A percentile compares a stretch with the other conserved stretches of the same genome.
phyloP scores from a whole-genome alignment of 2,888 invertebrate genomes.

The Dasypogon diadema region DNA sequence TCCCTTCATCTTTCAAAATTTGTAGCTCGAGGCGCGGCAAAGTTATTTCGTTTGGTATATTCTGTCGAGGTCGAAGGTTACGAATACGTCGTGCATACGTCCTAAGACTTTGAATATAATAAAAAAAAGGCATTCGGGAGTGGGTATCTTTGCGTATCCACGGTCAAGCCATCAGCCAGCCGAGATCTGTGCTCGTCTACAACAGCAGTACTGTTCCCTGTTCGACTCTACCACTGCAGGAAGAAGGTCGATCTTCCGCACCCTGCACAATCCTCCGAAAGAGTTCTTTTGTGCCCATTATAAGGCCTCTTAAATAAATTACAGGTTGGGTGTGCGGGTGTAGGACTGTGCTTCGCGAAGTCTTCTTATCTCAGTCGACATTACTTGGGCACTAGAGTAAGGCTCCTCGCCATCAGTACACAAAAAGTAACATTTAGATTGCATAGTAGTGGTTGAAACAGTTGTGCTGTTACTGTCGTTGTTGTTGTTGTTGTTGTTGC shows the following conservation, averaged over 20 bases:
- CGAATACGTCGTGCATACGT: conserved; percentile 56
- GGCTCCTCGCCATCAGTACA: conserved; percentile 8
- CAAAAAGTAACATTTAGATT: conserved; percentile 23
- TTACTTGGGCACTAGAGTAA: conserved; percentile 34
- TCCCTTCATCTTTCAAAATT: conserved; percentile 55
- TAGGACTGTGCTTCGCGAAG: conserved; percentile 33
- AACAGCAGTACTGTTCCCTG: background rate
- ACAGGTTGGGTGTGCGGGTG: conserved; percentile 56
- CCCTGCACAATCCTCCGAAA: conserved; percentile 35
- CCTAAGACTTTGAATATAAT: conserved; percentile 27
- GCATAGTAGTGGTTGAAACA: conserved; percentile 30
- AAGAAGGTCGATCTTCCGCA: conserved; percentile 25
- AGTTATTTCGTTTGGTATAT: conserved; percentile 55
- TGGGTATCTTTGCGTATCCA: conserved; percentile 22
- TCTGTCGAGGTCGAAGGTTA: conserved; percentile 58
- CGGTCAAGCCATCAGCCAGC: conserved; percentile 24
- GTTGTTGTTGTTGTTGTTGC: conserved; percentile 44
- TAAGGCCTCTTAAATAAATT: conserved; percentile 52
- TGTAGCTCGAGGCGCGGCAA: conserved; percentile 56
- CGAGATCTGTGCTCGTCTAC: conserved; percentile 24
- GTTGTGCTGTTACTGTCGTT: background rate
- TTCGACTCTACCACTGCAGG: conserved; percentile 4
- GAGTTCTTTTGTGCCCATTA: conserved; percentile 29
- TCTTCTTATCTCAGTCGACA: conserved; percentile 37
- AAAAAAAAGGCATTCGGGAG: conserved; percentile 38